Conservation (phyloP, 1,140 invertebrate genomes). For the Caenorhabditis tropicalis region DNA sequence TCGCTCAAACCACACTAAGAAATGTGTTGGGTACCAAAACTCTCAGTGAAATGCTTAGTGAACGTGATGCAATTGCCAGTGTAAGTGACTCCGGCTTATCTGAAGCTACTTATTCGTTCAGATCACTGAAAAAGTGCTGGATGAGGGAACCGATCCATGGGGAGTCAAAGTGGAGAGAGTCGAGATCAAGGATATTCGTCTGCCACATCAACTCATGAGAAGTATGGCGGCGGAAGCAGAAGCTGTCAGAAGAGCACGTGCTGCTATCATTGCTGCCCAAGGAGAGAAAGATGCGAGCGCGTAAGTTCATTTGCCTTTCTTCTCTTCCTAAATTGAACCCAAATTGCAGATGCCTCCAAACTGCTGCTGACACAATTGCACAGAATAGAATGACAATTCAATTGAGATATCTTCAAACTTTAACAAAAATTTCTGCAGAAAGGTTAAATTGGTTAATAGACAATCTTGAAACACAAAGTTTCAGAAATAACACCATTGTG, state of each 20-base stretch:
- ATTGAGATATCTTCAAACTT: slow-evolving; percentile 72
- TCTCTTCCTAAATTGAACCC: not conserved
- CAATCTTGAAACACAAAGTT: not conserved
- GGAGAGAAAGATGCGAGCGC: slow-evolving; percentile 82
- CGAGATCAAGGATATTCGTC: slow-evolving; percentile 84
- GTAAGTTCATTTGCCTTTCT: slow-evolving; percentile 49
- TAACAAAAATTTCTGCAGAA: slow-evolving; percentile 15
- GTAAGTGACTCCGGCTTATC: slow-evolving; percentile 79
- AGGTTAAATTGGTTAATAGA: not conserved
- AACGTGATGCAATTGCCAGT: slow-evolving; percentile 88
- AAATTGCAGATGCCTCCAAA: slow-evolving; percentile 81
- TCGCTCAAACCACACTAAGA: slow-evolving; percentile 76
- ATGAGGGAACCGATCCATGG: slow-evolving; percentile 94
- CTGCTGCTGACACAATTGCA: slow-evolving; percentile 86
- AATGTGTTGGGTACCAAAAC: slow-evolving; percentile 94
- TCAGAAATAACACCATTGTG: slow-evolving; percentile 53
- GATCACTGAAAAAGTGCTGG: slow-evolving; percentile 76
- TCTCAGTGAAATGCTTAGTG: slow-evolving; percentile 86
- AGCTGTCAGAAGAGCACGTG: slow-evolving; percentile 82
- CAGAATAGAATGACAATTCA: slow-evolving; percentile 68
- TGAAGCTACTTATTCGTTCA: slow-evolving; percentile 29
- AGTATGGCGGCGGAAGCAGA: slow-evolving; percentile 86
- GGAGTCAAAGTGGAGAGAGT: slow-evolving; percentile 91
- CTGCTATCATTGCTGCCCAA: slow-evolving; percentile 75
- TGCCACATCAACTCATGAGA: slow-evolving; percentile 83